These are phyloP conservation scores for Cosmia trapezina DNA, from an alignment of 2,888 invertebrate genomes.

Conservation along the genomic window DNA sequence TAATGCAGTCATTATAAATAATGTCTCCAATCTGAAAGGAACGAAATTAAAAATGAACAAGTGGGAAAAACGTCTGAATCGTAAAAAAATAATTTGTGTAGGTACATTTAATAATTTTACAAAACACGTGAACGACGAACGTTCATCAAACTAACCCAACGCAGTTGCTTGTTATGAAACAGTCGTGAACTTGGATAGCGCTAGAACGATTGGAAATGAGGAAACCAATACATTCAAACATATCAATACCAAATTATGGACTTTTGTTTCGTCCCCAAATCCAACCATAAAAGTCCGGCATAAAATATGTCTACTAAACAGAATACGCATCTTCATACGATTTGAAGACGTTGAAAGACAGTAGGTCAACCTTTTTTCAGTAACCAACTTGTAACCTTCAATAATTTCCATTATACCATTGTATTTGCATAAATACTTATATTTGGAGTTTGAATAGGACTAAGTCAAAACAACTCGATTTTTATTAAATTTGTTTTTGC, in stretches of 20 bases:
- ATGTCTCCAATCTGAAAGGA: slow-evolving; percentile 13
- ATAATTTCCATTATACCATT: background rate
- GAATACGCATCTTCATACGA: background rate
- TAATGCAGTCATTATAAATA: background rate
- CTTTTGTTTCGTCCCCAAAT: background rate
- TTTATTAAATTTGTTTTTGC: background rate
- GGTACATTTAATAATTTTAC: slow-evolving; percentile 13
- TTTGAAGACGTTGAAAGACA: background rate
- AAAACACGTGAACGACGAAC: slow-evolving; percentile 39
- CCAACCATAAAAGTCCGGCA: background rate
- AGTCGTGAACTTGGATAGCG: slow-evolving; percentile 53
- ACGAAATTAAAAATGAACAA: background rate
- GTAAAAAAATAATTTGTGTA: slow-evolving; percentile 10
- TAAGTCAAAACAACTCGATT: background rate
- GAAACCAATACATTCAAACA: slow-evolving; percentile 25
- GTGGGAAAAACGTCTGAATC: background rate
- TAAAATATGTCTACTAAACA: background rate
- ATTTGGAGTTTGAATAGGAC: background rate
- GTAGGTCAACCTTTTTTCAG: background rate
- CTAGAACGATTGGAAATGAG: slow-evolving; percentile 36
- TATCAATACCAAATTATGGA: background rate
- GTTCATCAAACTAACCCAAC: too few species aligned
- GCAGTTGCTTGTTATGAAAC: slow-evolving; percentile 56
- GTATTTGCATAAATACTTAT: background rate
- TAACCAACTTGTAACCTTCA: slow-evolving; percentile 6